Evolutionary conservation across 2,888 invertebrate genomes (phyloP), one percentile per base, ranked within the genome.

Genomic region (Margaritifera margaritifera): DNA sequence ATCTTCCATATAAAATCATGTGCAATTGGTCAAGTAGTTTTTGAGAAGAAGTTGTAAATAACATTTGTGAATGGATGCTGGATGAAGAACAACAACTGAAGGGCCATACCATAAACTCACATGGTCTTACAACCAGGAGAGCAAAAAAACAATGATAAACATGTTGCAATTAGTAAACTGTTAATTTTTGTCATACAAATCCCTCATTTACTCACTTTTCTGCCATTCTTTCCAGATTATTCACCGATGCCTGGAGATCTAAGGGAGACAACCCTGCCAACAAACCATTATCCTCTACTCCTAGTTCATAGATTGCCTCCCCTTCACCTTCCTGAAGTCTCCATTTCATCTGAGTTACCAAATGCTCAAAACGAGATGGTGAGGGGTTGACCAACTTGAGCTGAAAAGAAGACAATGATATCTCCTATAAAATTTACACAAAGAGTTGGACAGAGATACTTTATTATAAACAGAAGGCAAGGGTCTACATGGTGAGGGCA

Each of bases 301-400:
- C 99, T 63, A 99, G 95, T 90, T 98, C 97, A 91, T 99, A 99
- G 75, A 99, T 96, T 0, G 98, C 98, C 89, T 97, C 96, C 0
- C 99, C 99, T 79, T 97, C 95, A 50, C 99, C 97, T 90, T 97
- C 97, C 0, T 96, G 93, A 18, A 99, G 92, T 0, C 99, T 93
- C 99, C 99, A 99, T 91, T 99, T 99, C 93, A 99, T 93, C 93
- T 99, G 99, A 0, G 99, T 99, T 25, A 99, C 97, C 51, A 99
- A 92, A 91, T 99, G 99, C 90, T 99, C 97, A 86, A 97, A 94
- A 72, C 99, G 92, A 82, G 95, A 94, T 88, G 95, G 94, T 27
- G 97, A 95, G 0, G 98, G 96, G 89, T 95, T 95, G 11, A 98
- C 95, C 68, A 99, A 92, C 86, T 98, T 97, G 69, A 99, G 90